phyloP scores from a whole-genome alignment of 2,113 vertebrate species.

The Nannospalax galili region DNA sequence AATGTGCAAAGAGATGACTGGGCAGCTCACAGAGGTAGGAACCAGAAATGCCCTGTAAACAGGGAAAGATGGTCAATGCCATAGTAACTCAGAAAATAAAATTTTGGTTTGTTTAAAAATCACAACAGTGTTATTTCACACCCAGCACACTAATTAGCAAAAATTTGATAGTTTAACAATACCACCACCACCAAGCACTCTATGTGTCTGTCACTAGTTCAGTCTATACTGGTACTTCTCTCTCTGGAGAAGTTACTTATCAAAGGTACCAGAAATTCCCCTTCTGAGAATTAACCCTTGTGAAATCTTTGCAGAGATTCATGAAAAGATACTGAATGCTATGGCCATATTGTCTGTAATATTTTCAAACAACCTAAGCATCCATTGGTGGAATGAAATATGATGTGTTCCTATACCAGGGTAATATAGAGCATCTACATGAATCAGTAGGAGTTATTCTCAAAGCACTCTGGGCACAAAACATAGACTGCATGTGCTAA shows the following conservation, averaged over 20 bases:
- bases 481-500: neutral
- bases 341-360: neutral
- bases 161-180: neutral
- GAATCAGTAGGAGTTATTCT: neutral
- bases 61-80: neutral
- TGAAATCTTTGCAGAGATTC: neutral
- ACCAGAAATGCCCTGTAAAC: neutral
- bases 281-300: neutral
- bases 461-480: neutral
- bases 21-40: neutral
- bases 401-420: neutral
- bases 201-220: neutral
- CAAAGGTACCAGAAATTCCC: neutral
- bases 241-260: conserved; percentile 14
- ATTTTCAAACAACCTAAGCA: neutral
- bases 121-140: neutral
- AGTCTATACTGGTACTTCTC: neutral
- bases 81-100: conserved; percentile 9
- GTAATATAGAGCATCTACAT: neutral
- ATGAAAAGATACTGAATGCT: neutral
- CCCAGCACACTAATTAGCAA: neutral
- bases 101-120: neutral
- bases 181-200: neutral
- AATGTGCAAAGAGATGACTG: conserved; percentile 7
- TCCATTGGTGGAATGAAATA: neutral